Percentiles rank a stretch among this genome's conserved stretches.
These are phyloP conservation scores for Sminthurinus aureus DNA, from an alignment of 2,888 invertebrate species.

Conservation along the genomic window DNA sequence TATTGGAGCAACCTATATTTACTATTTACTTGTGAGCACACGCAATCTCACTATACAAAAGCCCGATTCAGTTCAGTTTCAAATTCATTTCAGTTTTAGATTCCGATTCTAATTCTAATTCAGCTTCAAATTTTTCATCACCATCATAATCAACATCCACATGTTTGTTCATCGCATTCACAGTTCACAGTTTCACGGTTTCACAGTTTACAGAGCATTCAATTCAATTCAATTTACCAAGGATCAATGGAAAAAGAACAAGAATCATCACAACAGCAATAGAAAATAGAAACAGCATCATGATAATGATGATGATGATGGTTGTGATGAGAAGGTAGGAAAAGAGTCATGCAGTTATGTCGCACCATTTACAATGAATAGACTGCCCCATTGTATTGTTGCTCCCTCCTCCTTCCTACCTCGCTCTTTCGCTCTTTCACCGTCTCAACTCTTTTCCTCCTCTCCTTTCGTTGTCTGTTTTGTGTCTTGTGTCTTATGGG, in stretches of 20 bases:
- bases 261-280: neutral
- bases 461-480: neutral
- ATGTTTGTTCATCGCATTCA: neutral
- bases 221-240: neutral
- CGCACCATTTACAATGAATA: conserved; percentile 31
- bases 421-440: conserved; percentile 1
- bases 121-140: conserved; percentile 4
- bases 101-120: neutral
- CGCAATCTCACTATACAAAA: conserved; percentile 55
- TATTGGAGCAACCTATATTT: conserved; percentile 59
- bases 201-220: too few species aligned
- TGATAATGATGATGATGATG: neutral
- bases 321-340: conserved; percentile 3
- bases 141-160: neutral
- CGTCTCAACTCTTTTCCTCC: conserved; percentile 18
- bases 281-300: too few species aligned
- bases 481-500: too few species aligned
- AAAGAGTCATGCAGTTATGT: conserved; percentile 29
- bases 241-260: neutral
- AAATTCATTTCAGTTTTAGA: neutral
- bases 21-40: conserved; percentile 59
- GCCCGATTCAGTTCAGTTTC: neutral
- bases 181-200: too few species aligned
- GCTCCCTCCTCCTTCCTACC: neutral
- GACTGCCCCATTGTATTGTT: conserved; percentile 3